These are phyloP conservation scores for Eciton burchellii DNA, from an alignment of 1,140 invertebrate species.

Conservation along the genomic window DNA sequence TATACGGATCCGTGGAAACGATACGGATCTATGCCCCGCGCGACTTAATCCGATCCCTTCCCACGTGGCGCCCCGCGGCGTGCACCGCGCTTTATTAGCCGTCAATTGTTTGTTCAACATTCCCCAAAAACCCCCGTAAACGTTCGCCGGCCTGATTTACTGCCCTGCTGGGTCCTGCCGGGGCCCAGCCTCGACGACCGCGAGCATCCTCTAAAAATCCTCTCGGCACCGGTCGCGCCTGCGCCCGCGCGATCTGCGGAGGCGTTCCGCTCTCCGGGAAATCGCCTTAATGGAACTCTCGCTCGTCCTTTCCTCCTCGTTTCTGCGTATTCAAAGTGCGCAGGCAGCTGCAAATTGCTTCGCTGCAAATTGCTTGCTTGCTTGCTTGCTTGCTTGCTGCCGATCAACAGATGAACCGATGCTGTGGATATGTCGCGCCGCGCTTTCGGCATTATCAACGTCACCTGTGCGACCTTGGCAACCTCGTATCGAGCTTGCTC, in stretches of 20 bases:
- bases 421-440: no score
- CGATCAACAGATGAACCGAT: not conserved
- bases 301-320: conserved; percentile 1
- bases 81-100: conserved; percentile 84
- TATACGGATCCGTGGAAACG: conserved; percentile 42
- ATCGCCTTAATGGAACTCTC: conserved; percentile 56
- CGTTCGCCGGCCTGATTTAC: conserved; percentile 83
- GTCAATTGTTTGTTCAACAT: conserved; percentile 86
- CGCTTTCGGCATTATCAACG: no score
- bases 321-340: conserved; percentile 1
- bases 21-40: conserved; percentile 56
- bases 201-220: conserved; percentile 67
- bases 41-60: conserved; percentile 81
- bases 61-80: conserved; percentile 82
- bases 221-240: conserved; percentile 48
- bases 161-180: conserved; percentile 71
- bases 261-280: conserved; percentile 72
- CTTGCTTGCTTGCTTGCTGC: no score
- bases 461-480: no score
- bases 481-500: not conserved
- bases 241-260: conserved; percentile 62
- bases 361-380: conserved; percentile 35
- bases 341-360: conserved; percentile 6
- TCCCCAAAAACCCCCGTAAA: conserved; percentile 85
- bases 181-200: conserved; percentile 64